Percentiles rank a stretch among this genome's conserved stretches.
Evolutionary conservation across 2,113 vertebrate species (phyloP).

Genomic region (Leptobrachium ailaonicum): DNA sequence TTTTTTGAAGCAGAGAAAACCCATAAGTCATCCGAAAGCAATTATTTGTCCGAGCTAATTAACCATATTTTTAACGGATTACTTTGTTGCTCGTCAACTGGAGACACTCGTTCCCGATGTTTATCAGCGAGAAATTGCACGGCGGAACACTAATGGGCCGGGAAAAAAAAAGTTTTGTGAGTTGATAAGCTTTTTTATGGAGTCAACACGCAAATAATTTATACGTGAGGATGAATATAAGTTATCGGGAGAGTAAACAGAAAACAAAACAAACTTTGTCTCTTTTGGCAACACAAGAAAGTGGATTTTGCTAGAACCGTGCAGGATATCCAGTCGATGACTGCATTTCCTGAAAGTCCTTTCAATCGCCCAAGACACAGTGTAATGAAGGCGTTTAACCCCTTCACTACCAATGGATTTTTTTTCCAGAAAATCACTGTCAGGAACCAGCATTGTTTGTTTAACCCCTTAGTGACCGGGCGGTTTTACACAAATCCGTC

Average conservation of each 20-base stretch:
- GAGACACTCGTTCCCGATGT: background rate
- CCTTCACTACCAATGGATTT: no score
- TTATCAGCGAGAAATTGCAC: slow-evolving; percentile 10
- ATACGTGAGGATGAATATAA: background rate
- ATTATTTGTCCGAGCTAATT: slow-evolving; percentile 49
- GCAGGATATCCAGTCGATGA: no score
- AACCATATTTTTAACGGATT: slow-evolving; percentile 45
- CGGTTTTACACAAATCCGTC: no score
- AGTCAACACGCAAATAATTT: slow-evolving; percentile 8
- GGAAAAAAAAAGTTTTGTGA: slow-evolving; percentile 22
- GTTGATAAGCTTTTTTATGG: slow-evolving; percentile 7
- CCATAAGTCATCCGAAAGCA: slow-evolving; percentile 44
- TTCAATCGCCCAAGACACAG: no score
- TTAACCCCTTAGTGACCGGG: no score
- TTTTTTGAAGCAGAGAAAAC: slow-evolving; percentile 40
- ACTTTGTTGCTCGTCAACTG: slow-evolving; percentile 16
- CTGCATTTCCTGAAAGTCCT: no score
- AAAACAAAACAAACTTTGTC: no score
- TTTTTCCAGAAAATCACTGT: no score
- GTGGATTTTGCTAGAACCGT: no score
- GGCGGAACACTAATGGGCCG: background rate
- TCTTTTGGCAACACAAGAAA: no score
- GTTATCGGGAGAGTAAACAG: background rate
- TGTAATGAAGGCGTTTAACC: no score
- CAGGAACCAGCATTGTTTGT: no score